A percentile compares a stretch with the other conserved stretches of the same genome.
phyloP scores from a whole-genome alignment of 2,113 vertebrate genomes.

The Sinocyclocheilus grahami region DNA sequence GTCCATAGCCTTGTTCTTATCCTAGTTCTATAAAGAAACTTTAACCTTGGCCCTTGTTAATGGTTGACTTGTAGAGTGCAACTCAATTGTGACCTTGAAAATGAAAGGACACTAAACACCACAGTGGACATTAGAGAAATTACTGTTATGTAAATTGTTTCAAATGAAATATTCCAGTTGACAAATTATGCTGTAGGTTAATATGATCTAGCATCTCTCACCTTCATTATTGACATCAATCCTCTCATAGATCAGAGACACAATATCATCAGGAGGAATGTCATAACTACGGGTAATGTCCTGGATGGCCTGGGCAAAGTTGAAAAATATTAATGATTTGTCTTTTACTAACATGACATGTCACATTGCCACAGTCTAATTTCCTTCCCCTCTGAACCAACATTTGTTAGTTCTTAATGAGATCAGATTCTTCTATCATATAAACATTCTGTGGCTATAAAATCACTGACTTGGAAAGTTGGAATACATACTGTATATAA shows the following conservation, averaged over 20 bases:
- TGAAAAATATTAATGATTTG: not conserved
- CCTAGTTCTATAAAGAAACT: not conserved
- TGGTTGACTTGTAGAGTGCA: not conserved
- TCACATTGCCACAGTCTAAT: no score
- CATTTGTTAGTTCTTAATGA: no score
- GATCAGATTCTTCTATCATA: no score
- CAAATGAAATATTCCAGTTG: not conserved
- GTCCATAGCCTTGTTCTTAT: not conserved
- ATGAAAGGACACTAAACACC: not conserved
- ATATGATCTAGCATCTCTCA: slow-evolving; percentile 61
- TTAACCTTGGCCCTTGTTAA: not conserved
- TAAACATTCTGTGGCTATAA: no score
- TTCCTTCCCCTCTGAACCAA: no score
- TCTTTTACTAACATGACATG: not conserved
- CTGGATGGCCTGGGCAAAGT: slow-evolving; percentile 78
- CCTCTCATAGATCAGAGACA: slow-evolving; percentile 82
- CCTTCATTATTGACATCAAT: slow-evolving; percentile 83
- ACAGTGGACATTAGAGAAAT: not conserved
- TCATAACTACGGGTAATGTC: slow-evolving; percentile 80
- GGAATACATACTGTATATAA: no score
- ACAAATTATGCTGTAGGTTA: not conserved
- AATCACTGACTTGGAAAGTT: no score
- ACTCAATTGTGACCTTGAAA: not conserved
- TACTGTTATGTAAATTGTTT: not conserved
- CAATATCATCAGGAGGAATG: slow-evolving; percentile 81